Percentiles rank a stretch among this genome's conserved stretches.
phyloP scores from a whole-genome alignment of 2,888 invertebrate species.

The Andrena marginata region DNA sequence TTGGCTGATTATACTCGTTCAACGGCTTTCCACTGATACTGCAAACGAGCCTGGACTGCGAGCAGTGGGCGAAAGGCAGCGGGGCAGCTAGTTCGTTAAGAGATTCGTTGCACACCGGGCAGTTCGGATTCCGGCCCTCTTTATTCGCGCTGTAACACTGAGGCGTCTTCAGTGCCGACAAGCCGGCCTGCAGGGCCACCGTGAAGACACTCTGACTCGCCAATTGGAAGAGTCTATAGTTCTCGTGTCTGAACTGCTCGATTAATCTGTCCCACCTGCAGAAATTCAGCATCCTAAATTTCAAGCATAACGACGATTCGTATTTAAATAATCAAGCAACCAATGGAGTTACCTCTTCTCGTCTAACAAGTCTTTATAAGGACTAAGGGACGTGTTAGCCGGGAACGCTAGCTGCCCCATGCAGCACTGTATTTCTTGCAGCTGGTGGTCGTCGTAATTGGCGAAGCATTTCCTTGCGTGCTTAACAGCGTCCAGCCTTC shows the following conservation, averaged over 20 bases:
- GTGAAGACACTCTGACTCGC: constrained; percentile 96
- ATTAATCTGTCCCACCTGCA: constrained; percentile 94
- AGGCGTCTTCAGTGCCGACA: constrained; percentile 94
- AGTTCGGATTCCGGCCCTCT: constrained; percentile 92
- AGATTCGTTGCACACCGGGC: constrained; percentile 96
- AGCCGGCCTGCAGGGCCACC: constrained; percentile 95
- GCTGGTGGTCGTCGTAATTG: constrained; percentile 93
- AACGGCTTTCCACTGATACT: constrained; percentile 94
- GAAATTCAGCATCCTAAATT: constrained; percentile 22
- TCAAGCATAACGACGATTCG: constrained; percentile 4
- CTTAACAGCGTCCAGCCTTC: constrained; percentile 95
- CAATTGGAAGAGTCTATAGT: constrained; percentile 97
- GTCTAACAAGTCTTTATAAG: constrained; percentile 90
- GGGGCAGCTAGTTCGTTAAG: constrained; percentile 94
- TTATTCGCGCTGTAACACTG: constrained; percentile 90
- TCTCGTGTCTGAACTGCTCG: constrained; percentile 96
- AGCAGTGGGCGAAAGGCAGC: constrained; percentile 98
- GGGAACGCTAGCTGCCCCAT: constrained; percentile 98
- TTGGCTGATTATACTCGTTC: constrained; percentile 99
- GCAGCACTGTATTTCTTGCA: constrained; percentile 95
- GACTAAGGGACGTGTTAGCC: constrained; percentile 89
- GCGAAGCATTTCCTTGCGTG: constrained; percentile 98
- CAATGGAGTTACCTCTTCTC: constrained; percentile 85
- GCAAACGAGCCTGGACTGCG: constrained; percentile 97
- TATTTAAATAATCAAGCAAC: neutral